Evolutionary conservation across 2,113 vertebrate species (phyloP).

Genomic region (Antennarius striatus): DNA sequence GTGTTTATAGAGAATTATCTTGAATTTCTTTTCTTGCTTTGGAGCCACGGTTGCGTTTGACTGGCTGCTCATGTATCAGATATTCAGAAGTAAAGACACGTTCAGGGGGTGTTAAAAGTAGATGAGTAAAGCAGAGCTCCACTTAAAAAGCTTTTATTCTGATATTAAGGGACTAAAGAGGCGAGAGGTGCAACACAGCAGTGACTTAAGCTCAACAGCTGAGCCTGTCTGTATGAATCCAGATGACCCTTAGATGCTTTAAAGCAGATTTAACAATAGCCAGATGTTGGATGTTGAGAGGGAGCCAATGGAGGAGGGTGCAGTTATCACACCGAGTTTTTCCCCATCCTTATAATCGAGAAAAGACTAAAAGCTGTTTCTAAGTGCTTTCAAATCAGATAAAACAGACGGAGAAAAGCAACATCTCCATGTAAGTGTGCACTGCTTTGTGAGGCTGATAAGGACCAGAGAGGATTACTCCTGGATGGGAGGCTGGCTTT

Average conservation of each 20-base stretch:
- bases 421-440: conserved; percentile 70
- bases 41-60: no score
- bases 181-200: conserved; percentile 25
- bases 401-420: conserved; percentile 70
- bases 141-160: conserved; percentile 35
- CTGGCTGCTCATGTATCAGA: background rate
- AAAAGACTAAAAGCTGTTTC: conserved; percentile 68
- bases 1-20: background rate
- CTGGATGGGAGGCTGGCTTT: conserved; percentile 68
- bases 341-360: conserved; percentile 60
- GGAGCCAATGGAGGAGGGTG: conserved; percentile 23
- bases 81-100: background rate
- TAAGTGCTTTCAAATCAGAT: conserved; percentile 78
- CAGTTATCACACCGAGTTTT: conserved; percentile 57
- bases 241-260: conserved; percentile 72
- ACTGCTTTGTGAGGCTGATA: conserved; percentile 68
- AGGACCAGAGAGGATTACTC: conserved; percentile 73
- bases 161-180: conserved; percentile 35
- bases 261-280: conserved; percentile 79
- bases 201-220: conserved; percentile 69
- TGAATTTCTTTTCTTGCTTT: no score
- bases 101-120: background rate
- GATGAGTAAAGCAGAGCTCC: conserved; percentile 4
- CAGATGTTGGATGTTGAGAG: conserved; percentile 72
- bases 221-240: conserved; percentile 71